Base-by-base conservation (phyloP, 1,140 invertebrate species). In the Drosophila rufa region DNA sequence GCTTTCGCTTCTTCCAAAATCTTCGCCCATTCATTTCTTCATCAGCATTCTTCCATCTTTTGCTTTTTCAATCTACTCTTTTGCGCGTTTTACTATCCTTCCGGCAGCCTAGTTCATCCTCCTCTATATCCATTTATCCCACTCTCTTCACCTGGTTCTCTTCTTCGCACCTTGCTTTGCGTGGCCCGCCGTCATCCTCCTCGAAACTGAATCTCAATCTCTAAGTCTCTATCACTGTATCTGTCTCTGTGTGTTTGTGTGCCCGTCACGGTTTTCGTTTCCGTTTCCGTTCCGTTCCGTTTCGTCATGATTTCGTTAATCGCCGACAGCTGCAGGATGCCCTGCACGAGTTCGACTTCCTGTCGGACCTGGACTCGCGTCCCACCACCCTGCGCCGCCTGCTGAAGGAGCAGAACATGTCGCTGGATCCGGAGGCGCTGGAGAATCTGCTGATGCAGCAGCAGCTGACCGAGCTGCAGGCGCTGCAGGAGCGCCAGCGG, bases 261-360 rank as follows among this genome's bases (percentile, higher is more conserved):
- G 64, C 43, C 65, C 68, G 80, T 80, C 53, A 76, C 75, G 75
- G 64, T 69, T 70, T 61, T 42, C 60, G 66, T 82, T 57, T 76
- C 47, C 66, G 71, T 65, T 50, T 46, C 22, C 64, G 58, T 51
- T 53, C 40, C 65, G 65, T 68, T 61, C 73, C 55, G 65, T 68
- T 61, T 68, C 55, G 78, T 65, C 70, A 73, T 90, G 74, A 70
- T 80, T 71, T 59, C 75, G 65, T 79, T 90, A 92, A 82, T 75
- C 74, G 69, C 93, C 94, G 95, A 93, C 94, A 97, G 95, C 95
- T 97, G 92, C 96, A 97, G 94, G 96, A 95, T 93, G 97, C 96
- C 92, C 94, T 97, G 93, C 95, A 95, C 91, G 96, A 97, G 93
- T 98, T 98, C 95, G 97, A 98, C 94, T 97, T 98, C 94, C 95